Evolutionary conservation across 2,113 vertebrate species (phyloP).

Genomic region (human (Homo sapiens)): DNA sequence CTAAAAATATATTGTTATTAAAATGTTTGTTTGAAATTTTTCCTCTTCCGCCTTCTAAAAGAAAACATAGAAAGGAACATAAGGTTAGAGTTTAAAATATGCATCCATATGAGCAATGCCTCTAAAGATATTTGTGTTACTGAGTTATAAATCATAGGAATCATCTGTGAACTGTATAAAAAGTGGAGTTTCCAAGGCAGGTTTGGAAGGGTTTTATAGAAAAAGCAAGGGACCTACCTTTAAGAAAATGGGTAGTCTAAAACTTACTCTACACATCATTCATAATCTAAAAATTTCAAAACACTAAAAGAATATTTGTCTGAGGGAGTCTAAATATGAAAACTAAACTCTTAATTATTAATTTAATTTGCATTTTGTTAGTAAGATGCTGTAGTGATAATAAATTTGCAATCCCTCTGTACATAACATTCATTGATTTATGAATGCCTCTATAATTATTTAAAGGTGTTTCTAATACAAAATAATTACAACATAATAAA

Average conservation of each 20-base stretch:
- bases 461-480: neutral
- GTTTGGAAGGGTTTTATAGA: neutral
- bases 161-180: neutral
- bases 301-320: neutral
- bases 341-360: neutral
- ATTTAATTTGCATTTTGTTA: slow-evolving; percentile 41
- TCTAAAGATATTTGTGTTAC: neutral
- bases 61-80: neutral
- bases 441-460: neutral
- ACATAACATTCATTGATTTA: neutral
- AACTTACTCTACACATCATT: neutral
- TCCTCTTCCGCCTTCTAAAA: neutral
- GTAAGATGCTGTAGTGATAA: neutral
- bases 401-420: neutral
- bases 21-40: neutral
- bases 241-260: neutral
- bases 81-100: neutral
- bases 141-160: neutral
- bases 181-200: neutral
- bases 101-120: neutral
- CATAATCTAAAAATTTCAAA: slow-evolving; percentile 5
- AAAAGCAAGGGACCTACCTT: neutral
- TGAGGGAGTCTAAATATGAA: neutral
- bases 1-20: neutral
- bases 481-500: neutral